Percentiles rank a stretch among this genome's conserved stretches.
phyloP scores from a whole-genome alignment of 2,113 vertebrate species.

The Gallinago undulata region DNA sequence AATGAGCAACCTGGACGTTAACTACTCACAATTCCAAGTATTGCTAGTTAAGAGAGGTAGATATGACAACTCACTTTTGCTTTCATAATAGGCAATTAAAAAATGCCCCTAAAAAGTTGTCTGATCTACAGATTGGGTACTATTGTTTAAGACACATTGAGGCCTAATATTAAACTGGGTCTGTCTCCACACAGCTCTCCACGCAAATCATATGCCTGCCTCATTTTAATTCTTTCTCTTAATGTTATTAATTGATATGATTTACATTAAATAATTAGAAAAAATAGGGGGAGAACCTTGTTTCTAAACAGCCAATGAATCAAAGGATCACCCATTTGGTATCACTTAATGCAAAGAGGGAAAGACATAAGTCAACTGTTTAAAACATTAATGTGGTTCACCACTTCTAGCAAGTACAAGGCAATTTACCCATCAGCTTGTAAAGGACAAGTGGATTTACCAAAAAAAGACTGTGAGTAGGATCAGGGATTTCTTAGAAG shows the following conservation, averaged over 20 bases:
- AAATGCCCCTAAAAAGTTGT: neutral
- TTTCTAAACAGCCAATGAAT: neutral
- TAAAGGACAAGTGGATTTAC: neutral
- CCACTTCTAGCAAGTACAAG: neutral
- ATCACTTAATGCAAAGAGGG: neutral
- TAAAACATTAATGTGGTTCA: neutral
- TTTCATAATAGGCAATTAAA: neutral
- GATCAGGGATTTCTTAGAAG: neutral
- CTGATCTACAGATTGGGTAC: neutral
- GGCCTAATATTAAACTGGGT: neutral
- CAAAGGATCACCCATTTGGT: neutral
- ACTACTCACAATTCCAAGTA: neutral
- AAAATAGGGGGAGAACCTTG: neutral
- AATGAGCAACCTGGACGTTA: neutral
- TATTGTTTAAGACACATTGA: rapidly evolving
- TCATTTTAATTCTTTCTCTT: neutral
- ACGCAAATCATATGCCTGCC: neutral
- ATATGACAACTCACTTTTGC: neutral
- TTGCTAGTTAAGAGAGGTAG: neutral
- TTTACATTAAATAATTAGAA: neutral
- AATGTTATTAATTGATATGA: neutral
- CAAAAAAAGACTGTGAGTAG: neutral
- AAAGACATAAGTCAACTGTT: neutral
- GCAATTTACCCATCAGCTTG: neutral
- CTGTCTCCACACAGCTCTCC: neutral